Percentiles rank a stretch among this genome's conserved stretches.
Evolutionary conservation across 2,113 vertebrate genomes (phyloP).

Genomic region (Otis tarda): DNA sequence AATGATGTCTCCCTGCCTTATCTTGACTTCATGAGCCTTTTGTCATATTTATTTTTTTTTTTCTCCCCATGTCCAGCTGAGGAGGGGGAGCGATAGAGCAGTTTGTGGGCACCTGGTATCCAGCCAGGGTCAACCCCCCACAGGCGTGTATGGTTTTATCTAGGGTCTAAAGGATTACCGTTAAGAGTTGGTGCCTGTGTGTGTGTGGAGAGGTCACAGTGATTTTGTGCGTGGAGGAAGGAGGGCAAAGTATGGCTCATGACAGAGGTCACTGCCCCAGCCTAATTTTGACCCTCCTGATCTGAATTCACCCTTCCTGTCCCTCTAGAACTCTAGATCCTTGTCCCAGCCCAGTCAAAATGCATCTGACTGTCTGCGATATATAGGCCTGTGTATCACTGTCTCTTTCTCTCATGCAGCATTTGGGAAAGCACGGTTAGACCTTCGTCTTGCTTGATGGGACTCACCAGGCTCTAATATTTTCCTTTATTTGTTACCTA

Average conservation of each 20-base stretch:
- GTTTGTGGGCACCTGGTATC: too few species aligned
- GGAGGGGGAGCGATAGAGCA: too few species aligned
- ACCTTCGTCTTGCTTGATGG: neutral
- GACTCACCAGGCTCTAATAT: neutral
- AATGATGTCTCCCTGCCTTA: too few species aligned
- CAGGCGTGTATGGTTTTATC: neutral
- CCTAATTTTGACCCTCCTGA: neutral
- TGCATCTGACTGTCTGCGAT: neutral
- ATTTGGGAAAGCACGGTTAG: neutral
- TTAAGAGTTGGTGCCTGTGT: accelerated
- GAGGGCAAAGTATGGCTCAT: neutral
- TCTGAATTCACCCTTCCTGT: neutral
- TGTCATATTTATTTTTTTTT: too few species aligned
- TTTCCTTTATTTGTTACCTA: neutral
- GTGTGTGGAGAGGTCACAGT: neutral
- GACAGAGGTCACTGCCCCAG: neutral
- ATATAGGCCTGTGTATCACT: neutral
- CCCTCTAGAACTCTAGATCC: neutral
- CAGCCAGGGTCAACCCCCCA: too few species aligned
- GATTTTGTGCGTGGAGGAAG: neutral
- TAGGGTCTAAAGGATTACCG: neutral
- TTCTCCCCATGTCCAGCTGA: too few species aligned
- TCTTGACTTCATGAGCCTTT: too few species aligned
- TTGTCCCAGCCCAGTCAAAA: neutral
- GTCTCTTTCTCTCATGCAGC: neutral